Base-by-base conservation (phyloP, 2,113 vertebrate genomes). In the Pelusios castaneus region DNA sequence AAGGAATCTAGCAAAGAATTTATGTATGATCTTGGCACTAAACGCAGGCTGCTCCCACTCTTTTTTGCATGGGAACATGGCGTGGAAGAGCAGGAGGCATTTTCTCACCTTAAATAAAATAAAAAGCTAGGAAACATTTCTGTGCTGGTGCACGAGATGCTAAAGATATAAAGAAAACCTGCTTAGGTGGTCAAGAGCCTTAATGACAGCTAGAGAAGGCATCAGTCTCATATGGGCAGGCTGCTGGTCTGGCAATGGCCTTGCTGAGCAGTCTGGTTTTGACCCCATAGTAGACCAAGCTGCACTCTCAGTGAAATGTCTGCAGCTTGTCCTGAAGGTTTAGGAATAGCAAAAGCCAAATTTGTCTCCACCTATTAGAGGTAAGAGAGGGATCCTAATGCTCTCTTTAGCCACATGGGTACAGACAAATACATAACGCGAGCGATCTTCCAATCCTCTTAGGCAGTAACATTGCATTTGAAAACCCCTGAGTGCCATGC, bases 341-440 rank as follows among this genome's bases (percentile, higher is more conserved):
- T 22, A 27, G 27, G 34, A 47, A 56, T 8, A 78, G 10, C 31
- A 24, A 76, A 22, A 54, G 55, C 11, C 43, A 41, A 31, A 6
- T 43, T 51, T 51, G 80, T 45, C 31, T 22, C 21, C 54, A 29
- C n/a, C 63, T 7, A 3, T 41, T 52, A 56, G 9, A 24, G 73
- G 24, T 38, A 75, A 55, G 34, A 9, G 25, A 2, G 0, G 0
- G 43, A 45, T 54, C 3, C 16, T 7, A 25, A 76, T 12, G 81
- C 54, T 14, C 9, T 4, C 58, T 55, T 41, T 86, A 76, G 41
- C 55, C 75, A 34, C 51, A 34, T 17, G 45, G 60, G 45, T 21
- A 16, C 34, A 14, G 34, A 27, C 75, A 63, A 41, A 8, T 76
- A 76, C 29, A 43, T 8, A 31, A 21, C 34, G 85, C 54, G 70